These are phyloP conservation scores for Excalfactoria chinensis DNA, from an alignment of 2,113 vertebrate species.

Conservation along the genomic window DNA sequence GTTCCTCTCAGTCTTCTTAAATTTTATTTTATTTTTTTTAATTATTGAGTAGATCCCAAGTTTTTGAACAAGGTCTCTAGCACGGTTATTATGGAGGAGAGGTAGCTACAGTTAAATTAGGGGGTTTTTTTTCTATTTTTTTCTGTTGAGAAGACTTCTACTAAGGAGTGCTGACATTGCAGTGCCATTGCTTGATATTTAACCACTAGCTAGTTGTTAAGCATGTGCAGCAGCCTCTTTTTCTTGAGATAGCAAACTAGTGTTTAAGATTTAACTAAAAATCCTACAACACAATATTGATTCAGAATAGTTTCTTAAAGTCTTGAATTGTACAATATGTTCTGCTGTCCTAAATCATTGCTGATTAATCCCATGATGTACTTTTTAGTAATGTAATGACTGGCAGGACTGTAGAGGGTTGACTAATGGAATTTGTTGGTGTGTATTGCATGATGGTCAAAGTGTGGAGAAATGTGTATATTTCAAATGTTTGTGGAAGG, in stretches of 20 bases:
- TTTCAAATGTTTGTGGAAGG: slow-evolving; percentile 18
- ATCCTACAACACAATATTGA: background rate
- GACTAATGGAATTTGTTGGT: background rate
- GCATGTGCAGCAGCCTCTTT: background rate
- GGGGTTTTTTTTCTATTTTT: background rate
- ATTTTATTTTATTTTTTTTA: background rate
- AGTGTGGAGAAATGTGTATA: background rate
- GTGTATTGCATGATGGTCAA: slow-evolving; percentile 3
- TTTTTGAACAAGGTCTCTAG: background rate
- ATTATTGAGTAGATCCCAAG: background rate
- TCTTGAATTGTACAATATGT: slow-evolving; percentile 57
- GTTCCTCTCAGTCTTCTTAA: background rate
- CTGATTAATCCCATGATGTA: background rate
- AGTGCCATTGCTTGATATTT: background rate
- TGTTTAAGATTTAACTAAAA: background rate
- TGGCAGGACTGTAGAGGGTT: slow-evolving; percentile 33
- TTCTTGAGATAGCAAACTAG: background rate
- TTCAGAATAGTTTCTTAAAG: background rate
- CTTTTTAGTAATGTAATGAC: background rate
- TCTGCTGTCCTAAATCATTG: slow-evolving; percentile 35
- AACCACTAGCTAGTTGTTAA: background rate
- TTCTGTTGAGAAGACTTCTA: background rate
- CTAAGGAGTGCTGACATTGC: background rate
- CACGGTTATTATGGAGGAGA: background rate
- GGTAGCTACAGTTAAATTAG: background rate